Base-by-base conservation (phyloP, 2,797 vertebrate species). In the Rhynchotus rufescens region DNA sequence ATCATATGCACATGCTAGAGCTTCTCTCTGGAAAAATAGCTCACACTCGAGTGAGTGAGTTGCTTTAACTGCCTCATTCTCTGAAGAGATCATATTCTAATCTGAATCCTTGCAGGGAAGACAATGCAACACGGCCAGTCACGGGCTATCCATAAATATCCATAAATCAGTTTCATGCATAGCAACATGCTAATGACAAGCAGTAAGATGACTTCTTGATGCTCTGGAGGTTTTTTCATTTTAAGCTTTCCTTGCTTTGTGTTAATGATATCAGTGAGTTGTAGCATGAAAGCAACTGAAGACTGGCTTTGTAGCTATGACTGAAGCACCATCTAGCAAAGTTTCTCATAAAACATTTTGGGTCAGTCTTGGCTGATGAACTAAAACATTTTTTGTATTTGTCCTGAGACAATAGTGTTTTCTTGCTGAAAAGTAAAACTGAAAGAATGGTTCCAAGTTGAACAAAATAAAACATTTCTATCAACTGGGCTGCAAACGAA, bases 161-260 rank as follows among this genome's bases (percentile, higher is more conserved):
- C 14, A 23, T 61, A 40, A 66, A 52, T 36, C 15, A 40, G 14
- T 12, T 49, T 73, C 30, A 44, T 4, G 4, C 47, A 77, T 56
- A 89, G 38, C 68, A 77, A 32, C 1, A 0, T 52, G 28, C 23
- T 30, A 54, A 61, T 51, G 12, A 25, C 0, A 0, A 47, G 49
- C 22, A n/a, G 54, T 61, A 83, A 80, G 28, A 52, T 23, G 36
- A 67, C 12, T 69, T 80, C n/a, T 54, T 67, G 44, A 26, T 40
- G 54, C 4, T 12, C 4, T 2, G 0, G 61, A 91, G 10, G 19
- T 60, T 36, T 45, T 26, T 78, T 51, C 30, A 32, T 32, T 54
- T 75, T 72, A 32, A 54, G 19, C 30, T 56, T 71, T 59, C 32
- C 25, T 62, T 82, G 13, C 13, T 81, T 56, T 17, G 6, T 76